Percentiles rank a stretch among this genome's conserved stretches.
Conservation (phyloP, 1,140 invertebrate genomes). For the Drosophila repletoides region DNA sequence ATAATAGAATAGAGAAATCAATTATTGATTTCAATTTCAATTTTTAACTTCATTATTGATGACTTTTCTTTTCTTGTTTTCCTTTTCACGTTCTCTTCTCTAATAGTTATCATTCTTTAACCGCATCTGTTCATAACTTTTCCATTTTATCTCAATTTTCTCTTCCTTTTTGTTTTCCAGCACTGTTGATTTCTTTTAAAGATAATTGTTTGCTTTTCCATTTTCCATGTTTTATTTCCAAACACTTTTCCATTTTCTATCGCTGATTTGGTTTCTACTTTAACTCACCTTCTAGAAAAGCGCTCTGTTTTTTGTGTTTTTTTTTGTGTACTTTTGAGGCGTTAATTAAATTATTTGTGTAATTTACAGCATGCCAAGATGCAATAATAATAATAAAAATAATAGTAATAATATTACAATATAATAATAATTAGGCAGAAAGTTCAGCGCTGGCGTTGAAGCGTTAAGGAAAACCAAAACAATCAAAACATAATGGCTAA, state of each 20-base stretch:
- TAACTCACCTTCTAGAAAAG: background rate
- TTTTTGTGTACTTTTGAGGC: background rate
- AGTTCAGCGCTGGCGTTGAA: constrained; percentile 42
- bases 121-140: background rate
- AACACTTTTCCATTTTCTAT: background rate
- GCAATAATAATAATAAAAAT: constrained; percentile 15
- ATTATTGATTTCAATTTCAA: background rate
- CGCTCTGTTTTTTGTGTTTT: background rate
- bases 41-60: background rate
- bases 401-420: constrained; percentile 1
- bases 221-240: background rate
- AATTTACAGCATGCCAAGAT: constrained; percentile 26
- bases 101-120: background rate
- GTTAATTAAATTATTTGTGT: constrained; percentile 13
- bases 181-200: constrained; percentile 12
- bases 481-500: constrained; percentile 29
- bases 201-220: background rate
- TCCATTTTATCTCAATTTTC: background rate
- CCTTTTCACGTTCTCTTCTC: constrained; percentile 2
- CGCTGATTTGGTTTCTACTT: background rate
- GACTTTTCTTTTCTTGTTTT: no score
- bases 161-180: background rate
- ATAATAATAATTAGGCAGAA: constrained; percentile 26
- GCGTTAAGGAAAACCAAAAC: constrained; percentile 31
- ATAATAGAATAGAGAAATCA: background rate